Evolutionary conservation across 2,113 vertebrate genomes (phyloP).

Genomic region (Vombatus ursinus): DNA sequence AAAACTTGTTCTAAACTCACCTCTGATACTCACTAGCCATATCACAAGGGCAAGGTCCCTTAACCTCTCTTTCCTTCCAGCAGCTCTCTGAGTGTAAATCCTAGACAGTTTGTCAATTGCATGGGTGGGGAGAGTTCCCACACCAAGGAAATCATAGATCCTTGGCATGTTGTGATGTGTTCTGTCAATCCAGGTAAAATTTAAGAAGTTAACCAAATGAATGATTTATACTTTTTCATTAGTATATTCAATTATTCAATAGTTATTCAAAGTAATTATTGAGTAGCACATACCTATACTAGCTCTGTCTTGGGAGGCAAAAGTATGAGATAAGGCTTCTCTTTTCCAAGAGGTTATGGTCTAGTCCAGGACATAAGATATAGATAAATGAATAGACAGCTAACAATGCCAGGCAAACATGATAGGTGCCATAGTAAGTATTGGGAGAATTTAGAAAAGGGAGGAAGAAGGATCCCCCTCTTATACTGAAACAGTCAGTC

Average conservation of each 20-base stretch:
- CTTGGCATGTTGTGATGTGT: not conserved
- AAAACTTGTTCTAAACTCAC: not conserved
- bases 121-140: not conserved
- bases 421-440: not conserved
- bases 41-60: not conserved
- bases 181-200: not conserved
- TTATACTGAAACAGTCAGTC: not conserved
- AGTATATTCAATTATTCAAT: not conserved
- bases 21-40: not conserved
- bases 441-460: not conserved
- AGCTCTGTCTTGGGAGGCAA: not conserved
- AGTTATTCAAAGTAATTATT: not conserved
- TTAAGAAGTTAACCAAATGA: not conserved
- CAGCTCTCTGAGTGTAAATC: not conserved
- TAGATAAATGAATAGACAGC: not conserved
- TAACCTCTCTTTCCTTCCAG: not conserved
- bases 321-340: too few relatives aligned
- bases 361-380: too few relatives aligned
- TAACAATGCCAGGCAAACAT: not conserved
- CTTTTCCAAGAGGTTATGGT: too few relatives aligned
- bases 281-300: not conserved
- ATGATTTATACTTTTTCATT: not conserved
- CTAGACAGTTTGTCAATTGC: not conserved
- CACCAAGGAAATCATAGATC: not conserved
- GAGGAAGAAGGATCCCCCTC: not conserved